Conservation (phyloP, 2,797 vertebrate genomes). For the Gadopsis bispinosus region DNA sequence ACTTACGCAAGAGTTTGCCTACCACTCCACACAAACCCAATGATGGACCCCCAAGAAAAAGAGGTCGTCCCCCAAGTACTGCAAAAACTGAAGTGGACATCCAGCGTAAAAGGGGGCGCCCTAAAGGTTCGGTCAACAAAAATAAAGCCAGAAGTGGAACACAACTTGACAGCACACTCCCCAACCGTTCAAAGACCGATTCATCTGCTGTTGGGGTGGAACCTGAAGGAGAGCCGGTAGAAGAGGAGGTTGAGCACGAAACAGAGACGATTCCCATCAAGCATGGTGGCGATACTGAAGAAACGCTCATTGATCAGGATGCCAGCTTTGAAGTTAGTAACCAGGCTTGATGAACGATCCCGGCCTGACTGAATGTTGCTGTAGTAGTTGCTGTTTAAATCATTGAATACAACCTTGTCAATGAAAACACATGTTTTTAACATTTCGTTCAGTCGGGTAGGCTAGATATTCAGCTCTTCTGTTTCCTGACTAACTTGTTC, state of each 20-base stretch:
- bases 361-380: constrained; percentile 47
- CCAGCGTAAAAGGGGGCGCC: constrained; percentile 78
- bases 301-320: constrained; percentile 32
- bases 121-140: constrained; percentile 73
- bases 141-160: constrained; percentile 41
- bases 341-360: constrained; percentile 55
- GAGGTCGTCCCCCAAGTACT: constrained; percentile 62
- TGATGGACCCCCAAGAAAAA: constrained; percentile 60
- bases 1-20: constrained; percentile 62
- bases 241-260: constrained; percentile 2
- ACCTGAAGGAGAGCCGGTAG: background rate
- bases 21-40: background rate
- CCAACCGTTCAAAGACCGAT: constrained; percentile 48
- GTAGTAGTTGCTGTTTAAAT: constrained; percentile 62
- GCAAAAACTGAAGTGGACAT: constrained; percentile 19
- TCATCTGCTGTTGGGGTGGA: background rate
- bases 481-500: constrained; percentile 55
- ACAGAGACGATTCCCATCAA: constrained; percentile 2
- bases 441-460: constrained; percentile 59
- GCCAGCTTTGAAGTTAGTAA: constrained; percentile 35
- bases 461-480: constrained; percentile 51
- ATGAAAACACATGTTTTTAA: constrained; percentile 62
- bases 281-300: constrained; percentile 1
- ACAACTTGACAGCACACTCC: background rate
- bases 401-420: constrained; percentile 55